A percentile compares a stretch with the other conserved stretches of the same genome.
These are phyloP conservation scores for Epirrhoe tristata DNA, from an alignment of 2,888 invertebrate species.

Conservation along the genomic window DNA sequence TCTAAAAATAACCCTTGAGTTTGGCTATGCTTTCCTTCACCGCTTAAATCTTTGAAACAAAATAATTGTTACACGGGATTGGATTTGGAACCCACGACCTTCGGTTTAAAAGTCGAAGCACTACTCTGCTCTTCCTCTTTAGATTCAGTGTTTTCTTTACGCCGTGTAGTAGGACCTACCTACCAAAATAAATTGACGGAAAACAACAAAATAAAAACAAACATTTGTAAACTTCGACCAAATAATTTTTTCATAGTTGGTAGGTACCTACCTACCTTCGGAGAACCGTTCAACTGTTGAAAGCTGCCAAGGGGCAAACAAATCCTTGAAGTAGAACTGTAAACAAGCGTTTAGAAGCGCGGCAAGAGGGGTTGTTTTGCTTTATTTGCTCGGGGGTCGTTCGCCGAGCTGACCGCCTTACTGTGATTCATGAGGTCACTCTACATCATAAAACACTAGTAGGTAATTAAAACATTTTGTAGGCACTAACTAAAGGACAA, in stretches of 20 bases:
- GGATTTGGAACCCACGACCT: too few species aligned
- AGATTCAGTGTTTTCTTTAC: too few species aligned
- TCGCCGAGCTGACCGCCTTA: slow-evolving; percentile 20
- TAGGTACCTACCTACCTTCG: too few species aligned
- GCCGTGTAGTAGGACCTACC: too few species aligned
- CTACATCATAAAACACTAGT: slow-evolving; percentile 2
- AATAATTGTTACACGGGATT: too few species aligned
- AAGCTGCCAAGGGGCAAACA: slow-evolving; percentile 26
- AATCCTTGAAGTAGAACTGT: slow-evolving; percentile 29
- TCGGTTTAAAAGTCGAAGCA: too few species aligned
- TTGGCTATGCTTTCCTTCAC: too few species aligned
- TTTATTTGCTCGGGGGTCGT: slow-evolving; percentile 30
- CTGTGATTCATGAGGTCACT: slow-evolving; percentile 24
- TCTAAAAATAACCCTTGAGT: too few species aligned
- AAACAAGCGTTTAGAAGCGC: slow-evolving; percentile 35
- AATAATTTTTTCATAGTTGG: background rate
- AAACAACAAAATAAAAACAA: background rate
- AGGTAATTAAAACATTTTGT: background rate
- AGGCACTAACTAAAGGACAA: background rate
- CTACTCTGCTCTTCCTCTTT: too few species aligned
- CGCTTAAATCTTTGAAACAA: too few species aligned
- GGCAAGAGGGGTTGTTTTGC: slow-evolving; percentile 22
- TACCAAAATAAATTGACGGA: background rate
- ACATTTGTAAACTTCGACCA: background rate
- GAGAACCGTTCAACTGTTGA: slow-evolving; percentile 12